These are phyloP conservation scores for Myoxocephalus aenaeus DNA, from an alignment of 2,797 vertebrate species.

Conservation along the genomic window DNA sequence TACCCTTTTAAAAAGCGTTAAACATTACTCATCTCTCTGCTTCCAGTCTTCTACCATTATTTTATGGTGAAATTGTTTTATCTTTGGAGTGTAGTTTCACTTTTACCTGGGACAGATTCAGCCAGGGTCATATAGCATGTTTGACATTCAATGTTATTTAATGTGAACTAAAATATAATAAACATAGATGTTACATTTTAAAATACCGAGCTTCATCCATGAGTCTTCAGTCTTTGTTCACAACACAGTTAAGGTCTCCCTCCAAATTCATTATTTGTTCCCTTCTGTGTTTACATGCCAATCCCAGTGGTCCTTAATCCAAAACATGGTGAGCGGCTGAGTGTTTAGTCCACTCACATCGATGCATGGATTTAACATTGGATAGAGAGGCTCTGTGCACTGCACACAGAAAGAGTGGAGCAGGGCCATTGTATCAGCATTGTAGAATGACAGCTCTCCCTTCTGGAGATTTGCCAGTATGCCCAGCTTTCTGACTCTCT, in stretches of 20 bases:
- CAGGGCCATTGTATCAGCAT: slow-evolving; percentile 75
- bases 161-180: neutral
- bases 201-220: neutral
- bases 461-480: slow-evolving; percentile 76
- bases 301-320: slow-evolving; percentile 69
- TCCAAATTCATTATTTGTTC: slow-evolving; percentile 24
- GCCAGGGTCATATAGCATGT: neutral
- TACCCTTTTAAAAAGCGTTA: no score
- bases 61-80: no score
- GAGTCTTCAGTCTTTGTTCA: neutral
- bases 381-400: slow-evolving; percentile 72
- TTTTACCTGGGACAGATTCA: neutral
- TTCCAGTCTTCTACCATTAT: no score
- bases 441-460: slow-evolving; percentile 81
- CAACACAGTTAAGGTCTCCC: neutral
- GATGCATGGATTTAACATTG: slow-evolving; percentile 83
- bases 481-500: slow-evolving; percentile 79
- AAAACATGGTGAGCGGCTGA: slow-evolving; percentile 80
- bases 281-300: slow-evolving; percentile 28
- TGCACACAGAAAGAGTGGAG: slow-evolving; percentile 76
- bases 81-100: neutral
- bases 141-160: neutral
- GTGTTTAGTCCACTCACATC: slow-evolving; percentile 77
- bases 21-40: no score
- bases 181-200: neutral